Evolutionary conservation across 2,888 invertebrate species (phyloP), one percentile per base, ranked within the genome.

Genomic region (Leptopterna dolabrata): DNA sequence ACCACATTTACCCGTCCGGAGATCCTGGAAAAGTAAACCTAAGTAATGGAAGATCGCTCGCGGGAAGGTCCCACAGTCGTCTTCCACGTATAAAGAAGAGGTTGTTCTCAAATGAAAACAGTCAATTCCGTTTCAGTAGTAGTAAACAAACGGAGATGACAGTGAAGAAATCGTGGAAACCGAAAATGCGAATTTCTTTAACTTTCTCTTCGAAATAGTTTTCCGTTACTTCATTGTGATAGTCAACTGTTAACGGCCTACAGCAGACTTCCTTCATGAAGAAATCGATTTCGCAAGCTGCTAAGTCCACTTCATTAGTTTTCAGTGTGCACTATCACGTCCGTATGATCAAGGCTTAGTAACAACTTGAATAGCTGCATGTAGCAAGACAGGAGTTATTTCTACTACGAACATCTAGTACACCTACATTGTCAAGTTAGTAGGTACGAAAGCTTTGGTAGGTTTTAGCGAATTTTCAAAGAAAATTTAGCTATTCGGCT

Each of bases 11-110:
- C 19, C 73, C 13, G 19, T 6, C 73, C 73, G 14, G 3, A 73
- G 73, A 73, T 73, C 73, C 73, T 30, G 41, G 36, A 73, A 73
- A 41, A 41, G 73, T 36, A 73, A 73, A 73, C 30, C 73, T n/a
- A n/a, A n/a, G 73, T 36, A 73, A 36, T 16, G 36, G 30, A 30
- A 36, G 36, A 63, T 63, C 19, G 24, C 24, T 2, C 19, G n/a
- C 11, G 24, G 16, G 27, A 27, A 27, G 30, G 30, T 71, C 71
- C 29, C 27, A 71, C 11, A 71, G 16, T 19, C 71, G 4, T 71
- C 71, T 27, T 71, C 71, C 30, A 27, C 71, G 27, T 24, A 19
- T 24, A 29, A 70, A 29, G 70, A 9, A 70, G 70, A 29, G 11
- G n/a, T 24, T 70, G n/a, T 70, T 13, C 9, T 19, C 24, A 19